Conservation (phyloP, 2,797 vertebrate species). For the Loris lydekkerianus region DNA sequence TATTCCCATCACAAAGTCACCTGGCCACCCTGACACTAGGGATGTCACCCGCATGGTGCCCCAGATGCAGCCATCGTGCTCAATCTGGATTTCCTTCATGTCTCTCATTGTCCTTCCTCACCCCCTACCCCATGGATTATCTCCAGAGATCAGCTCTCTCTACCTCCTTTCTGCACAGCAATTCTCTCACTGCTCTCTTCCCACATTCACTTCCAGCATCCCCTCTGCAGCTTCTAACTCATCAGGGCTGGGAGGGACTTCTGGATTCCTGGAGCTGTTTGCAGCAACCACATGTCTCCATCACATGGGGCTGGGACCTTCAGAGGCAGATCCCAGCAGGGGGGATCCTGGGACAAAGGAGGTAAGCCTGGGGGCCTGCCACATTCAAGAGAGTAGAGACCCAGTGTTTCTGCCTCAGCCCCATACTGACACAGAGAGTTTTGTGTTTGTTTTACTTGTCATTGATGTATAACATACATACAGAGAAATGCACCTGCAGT, state of each 20-base stretch:
- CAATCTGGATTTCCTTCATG: neutral
- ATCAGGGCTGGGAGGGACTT: neutral
- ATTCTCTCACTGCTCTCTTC: neutral
- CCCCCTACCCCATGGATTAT: neutral
- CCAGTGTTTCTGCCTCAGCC: neutral
- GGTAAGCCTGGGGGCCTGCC: neutral
- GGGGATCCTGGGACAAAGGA: neutral
- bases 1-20: neutral
- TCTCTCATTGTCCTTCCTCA: neutral
- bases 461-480: neutral
- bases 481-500: neutral
- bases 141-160: neutral
- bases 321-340: neutral
- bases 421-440: neutral
- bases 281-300: fast-evolving
- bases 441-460: neutral
- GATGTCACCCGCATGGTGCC: neutral
- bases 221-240: neutral
- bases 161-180: neutral
- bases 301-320: neutral
- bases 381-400: neutral
- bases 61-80: fast-evolving
- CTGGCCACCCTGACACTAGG: neutral
- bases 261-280: neutral
- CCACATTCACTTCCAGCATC: neutral